A percentile compares a stretch with the other conserved stretches of the same genome.
Conservation (phyloP, 2,113 vertebrate species). For the Etheostoma spectabile region DNA sequence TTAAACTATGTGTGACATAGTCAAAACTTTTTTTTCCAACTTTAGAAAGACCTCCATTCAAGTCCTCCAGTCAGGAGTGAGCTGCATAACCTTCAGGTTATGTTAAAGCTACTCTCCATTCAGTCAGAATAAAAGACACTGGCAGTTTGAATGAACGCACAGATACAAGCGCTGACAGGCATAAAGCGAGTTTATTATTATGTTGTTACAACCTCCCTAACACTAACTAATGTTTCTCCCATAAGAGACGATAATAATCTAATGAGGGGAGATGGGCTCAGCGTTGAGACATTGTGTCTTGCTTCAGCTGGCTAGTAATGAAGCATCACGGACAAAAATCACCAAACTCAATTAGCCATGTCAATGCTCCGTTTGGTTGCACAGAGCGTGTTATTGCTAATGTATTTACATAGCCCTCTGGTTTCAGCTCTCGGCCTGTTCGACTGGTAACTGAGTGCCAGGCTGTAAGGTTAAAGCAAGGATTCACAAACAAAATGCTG, state of each 20-base stretch:
- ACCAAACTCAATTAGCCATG: conserved; percentile 59
- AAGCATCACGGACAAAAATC: conserved; percentile 46
- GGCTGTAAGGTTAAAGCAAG: too few species aligned
- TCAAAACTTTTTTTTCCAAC: background rate
- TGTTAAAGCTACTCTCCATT: background rate
- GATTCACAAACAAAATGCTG: too few species aligned
- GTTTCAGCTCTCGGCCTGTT: too few species aligned
- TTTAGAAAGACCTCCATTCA: conserved; percentile 21
- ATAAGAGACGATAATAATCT: conserved; percentile 14
- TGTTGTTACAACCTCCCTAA: conserved; percentile 26
- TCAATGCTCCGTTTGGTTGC: conserved; percentile 26
- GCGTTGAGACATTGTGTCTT: conserved; percentile 15
- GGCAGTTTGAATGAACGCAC: background rate
- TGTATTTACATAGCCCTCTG: conserved; percentile 33
- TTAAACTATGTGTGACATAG: background rate
- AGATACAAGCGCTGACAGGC: conserved; percentile 13
- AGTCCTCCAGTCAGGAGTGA: background rate
- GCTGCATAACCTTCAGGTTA: background rate
- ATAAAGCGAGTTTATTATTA: conserved; percentile 10
- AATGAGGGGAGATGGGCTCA: conserved; percentile 10
- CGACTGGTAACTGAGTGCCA: too few species aligned
- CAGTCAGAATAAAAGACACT: background rate
- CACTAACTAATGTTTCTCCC: conserved; percentile 34
- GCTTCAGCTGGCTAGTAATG: conserved; percentile 57
- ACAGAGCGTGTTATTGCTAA: conserved; percentile 22